phyloP scores from a whole-genome alignment of 2,888 invertebrate genomes.

The Dryomyza anilis region DNA sequence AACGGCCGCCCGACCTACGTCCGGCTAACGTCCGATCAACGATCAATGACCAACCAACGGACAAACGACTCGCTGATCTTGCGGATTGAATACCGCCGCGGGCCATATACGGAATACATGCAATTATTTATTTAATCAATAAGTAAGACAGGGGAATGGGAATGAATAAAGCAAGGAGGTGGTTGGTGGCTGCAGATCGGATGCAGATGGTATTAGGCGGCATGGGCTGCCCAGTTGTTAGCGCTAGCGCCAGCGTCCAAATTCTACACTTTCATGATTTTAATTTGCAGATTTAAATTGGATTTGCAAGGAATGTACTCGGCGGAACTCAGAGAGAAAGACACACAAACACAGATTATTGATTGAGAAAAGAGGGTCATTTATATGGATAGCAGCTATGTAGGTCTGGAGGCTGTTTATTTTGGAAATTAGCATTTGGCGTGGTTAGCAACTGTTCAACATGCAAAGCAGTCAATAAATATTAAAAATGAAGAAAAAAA shows the following conservation, averaged over 20 bases:
- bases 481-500: no score
- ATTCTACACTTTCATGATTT: constrained; percentile 10
- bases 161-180: not conserved
- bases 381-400: no score
- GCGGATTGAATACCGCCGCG: not conserved
- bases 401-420: no score
- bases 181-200: not conserved
- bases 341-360: no score
- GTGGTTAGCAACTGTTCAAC: no score
- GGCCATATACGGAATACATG: constrained; percentile 26
- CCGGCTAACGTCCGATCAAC: not conserved
- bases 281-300: constrained; percentile 23
- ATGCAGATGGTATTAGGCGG: not conserved
- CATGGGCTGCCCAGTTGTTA: not conserved
- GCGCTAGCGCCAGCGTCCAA: constrained; percentile 14
- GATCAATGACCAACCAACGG: not conserved
- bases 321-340: no score
- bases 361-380: no score
- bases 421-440: no score
- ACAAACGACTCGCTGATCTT: not conserved
- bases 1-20: not conserved
- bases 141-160: constrained; percentile 25
- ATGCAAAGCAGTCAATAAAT: no score
- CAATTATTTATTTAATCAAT: constrained; percentile 35
- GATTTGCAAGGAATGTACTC: constrained; percentile 3